Evolutionary conservation across 1,140 invertebrate genomes (phyloP).

Genomic region (Aradophagus sp.): DNA sequence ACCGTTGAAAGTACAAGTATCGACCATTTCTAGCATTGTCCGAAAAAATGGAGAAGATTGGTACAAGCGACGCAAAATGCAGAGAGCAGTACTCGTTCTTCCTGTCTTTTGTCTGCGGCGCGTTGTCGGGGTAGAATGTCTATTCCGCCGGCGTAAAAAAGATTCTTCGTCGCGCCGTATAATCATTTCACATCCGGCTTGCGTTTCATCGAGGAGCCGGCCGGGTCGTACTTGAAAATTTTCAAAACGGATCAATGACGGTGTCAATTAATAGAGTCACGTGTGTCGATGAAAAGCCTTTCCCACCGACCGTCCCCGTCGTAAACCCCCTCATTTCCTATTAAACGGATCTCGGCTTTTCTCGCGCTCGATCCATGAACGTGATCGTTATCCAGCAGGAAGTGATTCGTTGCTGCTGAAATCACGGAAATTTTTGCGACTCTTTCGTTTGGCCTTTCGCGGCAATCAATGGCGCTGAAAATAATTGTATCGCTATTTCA

Average conservation of each 20-base stretch:
- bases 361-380: conserved; percentile 10
- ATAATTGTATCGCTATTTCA: too few species aligned
- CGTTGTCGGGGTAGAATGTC: conserved; percentile 41
- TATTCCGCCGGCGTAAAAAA: conserved; percentile 20
- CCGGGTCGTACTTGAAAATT: conserved; percentile 22
- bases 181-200: conserved; percentile 48
- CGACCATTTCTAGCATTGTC: too few species aligned
- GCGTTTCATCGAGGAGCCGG: conserved; percentile 23
- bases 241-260: conserved; percentile 22
- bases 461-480: too few species aligned
- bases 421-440: too few species aligned
- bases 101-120: conserved; percentile 48
- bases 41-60: conserved; percentile 36
- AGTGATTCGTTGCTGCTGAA: too few species aligned
- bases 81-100: conserved; percentile 46
- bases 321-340: conserved; percentile 6
- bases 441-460: too few species aligned
- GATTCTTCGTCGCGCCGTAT: conserved; percentile 26
- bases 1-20: too few species aligned
- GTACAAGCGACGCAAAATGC: conserved; percentile 47
- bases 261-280: conserved; percentile 40
- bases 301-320: not conserved
- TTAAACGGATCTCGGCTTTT: conserved; percentile 21
- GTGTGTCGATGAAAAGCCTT: conserved; percentile 11
- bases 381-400: conserved; percentile 19